Evolutionary conservation across 2,113 vertebrate species (phyloP), one percentile per base, ranked within the genome.

Genomic region (Sinocyclocheilus grahami): DNA sequence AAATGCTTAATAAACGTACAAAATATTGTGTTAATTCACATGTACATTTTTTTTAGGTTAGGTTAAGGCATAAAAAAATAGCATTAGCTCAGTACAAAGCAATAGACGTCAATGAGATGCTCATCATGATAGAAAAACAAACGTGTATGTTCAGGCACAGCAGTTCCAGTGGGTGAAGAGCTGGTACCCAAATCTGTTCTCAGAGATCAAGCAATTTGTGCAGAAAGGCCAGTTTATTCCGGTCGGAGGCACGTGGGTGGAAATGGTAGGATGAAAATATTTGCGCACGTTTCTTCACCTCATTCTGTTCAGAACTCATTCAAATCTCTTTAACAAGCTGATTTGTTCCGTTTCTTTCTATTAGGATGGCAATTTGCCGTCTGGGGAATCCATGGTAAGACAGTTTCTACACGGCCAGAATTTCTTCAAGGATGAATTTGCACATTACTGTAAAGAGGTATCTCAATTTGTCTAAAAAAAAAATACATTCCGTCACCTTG

Each of bases 201-300:
- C 92, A 0, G 91, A 92, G 89, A 96, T 99, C 51, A 95, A 92
- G 87, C 86, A 95, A 69, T 96, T 94, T 0, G 96, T 95, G 81
- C 92, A 93, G 0, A 94, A 92, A 51, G 96, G 97, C 1, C 96
- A 91, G 83, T 99, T 99, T 83, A 85, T 99, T 88, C 97, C 97
- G 2, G 97, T 99, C 0, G 98, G 98, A 86, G 98, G 97, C 86
- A 97, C 97, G 0, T 99, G 97, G 98, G 97, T 99, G 55, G 98
- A 99, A 92, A 99, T 99, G 97, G 98, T 97, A 71, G 16, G 90
- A 96, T 42, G 74, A 51, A 20, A 18, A 67, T 51, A 14, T 51
- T 16, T 76, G 18, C 22, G 7, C 9, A 6, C 0, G 1, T 72
- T 42, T 42, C 37, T 3, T 46, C 30, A 18, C 42, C 13, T 60